Base-by-base conservation (phyloP, 2,797 vertebrate species). In the Psittacula derbiana region DNA sequence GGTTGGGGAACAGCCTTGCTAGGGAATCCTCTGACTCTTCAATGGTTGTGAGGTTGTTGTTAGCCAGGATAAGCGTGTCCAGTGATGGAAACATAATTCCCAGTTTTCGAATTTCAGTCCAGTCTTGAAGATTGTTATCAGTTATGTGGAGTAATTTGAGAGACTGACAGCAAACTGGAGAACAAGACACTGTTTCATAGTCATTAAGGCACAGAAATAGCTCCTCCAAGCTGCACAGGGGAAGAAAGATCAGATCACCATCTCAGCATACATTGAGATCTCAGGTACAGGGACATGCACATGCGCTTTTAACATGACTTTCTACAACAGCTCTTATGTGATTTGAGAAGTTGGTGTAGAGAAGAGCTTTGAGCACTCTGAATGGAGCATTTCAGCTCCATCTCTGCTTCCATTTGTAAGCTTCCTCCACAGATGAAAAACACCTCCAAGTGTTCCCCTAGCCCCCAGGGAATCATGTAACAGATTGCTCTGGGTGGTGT, bases 131-230 rank as follows among this genome's bases (percentile, higher is more conserved):
- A 96, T 98, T 99, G 98, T 99, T 99, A 97, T 99, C 99, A 79
- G 99, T 99, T 96, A 99, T 99, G 96, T 99, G 99, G 96, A 99
- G 99, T 64, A 99, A 98, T 90, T 98, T 99, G 71, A 99, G 98
- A 14, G 99, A 99, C 58, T 98, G 98, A 96, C 99, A 99, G 95
- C 98, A 96, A 31, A 98, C 95, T 7, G 98, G 97, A 76, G 99
- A 98, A 81, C 98, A 98, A 76, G 98, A 98, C 97, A 99, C 99
- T 46, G 98, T 97, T 97, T 98, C 98, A 72, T 99, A 99, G 97
- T 98, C 98, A 2, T 99, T 99, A 98, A 99, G 98, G 98, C 99
- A 99, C 98, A 99, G 97, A 98, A 99, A 99, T 44, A 99, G 99
- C 97, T 99, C 99, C 98, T 99, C 99, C 97, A 99, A 98, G 97